Conservation (phyloP, 2,888 invertebrate species). For the Kryphioiulus occultus region DNA sequence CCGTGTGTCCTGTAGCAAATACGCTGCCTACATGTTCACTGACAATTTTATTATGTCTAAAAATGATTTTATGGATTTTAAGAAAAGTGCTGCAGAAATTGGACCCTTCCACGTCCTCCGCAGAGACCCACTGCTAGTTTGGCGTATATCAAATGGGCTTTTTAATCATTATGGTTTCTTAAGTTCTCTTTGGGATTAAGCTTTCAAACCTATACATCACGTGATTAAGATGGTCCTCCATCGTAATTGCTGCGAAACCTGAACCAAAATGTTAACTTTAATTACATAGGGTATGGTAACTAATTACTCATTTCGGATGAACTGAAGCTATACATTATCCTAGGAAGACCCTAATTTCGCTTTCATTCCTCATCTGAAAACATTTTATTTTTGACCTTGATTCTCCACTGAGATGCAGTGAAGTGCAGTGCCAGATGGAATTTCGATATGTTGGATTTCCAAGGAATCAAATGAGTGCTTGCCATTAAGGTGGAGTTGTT, state of each 20-base stretch:
- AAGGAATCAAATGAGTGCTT: background rate
- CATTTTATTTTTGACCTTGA: conserved; percentile 20
- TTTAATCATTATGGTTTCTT: background rate
- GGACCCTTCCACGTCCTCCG: background rate
- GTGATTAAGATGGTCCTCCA: background rate
- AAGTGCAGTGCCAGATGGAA: background rate
- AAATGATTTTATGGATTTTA: too few relatives aligned
- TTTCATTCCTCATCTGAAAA: conserved; percentile 7
- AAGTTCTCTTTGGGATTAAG: background rate
- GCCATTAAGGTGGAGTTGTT: conserved; percentile 13
- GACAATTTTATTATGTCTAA: too few relatives aligned
- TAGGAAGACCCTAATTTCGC: background rate
- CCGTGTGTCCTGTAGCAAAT: too few relatives aligned
- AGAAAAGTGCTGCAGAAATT: background rate
- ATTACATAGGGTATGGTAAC: background rate
- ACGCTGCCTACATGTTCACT: too few relatives aligned
- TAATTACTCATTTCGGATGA: conserved; percentile 11
- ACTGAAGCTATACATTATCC: background rate
- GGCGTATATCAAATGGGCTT: background rate
- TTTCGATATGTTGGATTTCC: background rate
- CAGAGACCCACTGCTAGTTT: background rate
- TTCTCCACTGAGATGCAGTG: background rate
- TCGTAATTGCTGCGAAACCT: background rate
- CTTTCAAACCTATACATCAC: background rate
- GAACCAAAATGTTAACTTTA: conserved; percentile 19